Conservation (phyloP, 2,888 invertebrate genomes). For the Patella ulyssiponensis region DNA sequence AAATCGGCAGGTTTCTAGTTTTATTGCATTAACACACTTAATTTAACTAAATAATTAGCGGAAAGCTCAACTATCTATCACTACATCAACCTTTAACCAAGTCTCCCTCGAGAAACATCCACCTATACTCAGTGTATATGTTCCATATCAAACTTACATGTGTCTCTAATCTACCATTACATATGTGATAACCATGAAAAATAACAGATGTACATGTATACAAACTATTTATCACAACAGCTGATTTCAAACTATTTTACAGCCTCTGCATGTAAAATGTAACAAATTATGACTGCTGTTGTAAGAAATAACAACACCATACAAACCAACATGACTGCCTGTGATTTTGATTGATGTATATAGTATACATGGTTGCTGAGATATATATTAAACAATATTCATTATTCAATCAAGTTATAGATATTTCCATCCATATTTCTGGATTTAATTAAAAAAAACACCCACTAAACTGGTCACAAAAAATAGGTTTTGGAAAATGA, state of each 20-base stretch:
- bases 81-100: constrained; percentile 2
- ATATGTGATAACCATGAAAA: constrained; percentile 12
- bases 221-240: background rate
- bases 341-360: no score
- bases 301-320: no score
- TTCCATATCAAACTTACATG: background rate
- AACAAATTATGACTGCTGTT: no score
- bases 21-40: background rate
- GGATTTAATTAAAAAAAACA: no score
- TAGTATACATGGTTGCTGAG: no score
- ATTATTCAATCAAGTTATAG: no score
- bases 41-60: background rate
- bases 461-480: no score
- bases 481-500: no score
- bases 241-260: constrained; percentile 5
- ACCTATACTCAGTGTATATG: background rate
- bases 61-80: background rate
- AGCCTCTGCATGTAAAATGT: background rate
- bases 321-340: no score
- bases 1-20: background rate
- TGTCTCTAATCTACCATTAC: constrained; percentile 7
- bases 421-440: no score
- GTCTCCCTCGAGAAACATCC: constrained; percentile 1
- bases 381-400: no score
- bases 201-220: background rate